Base-by-base conservation (phyloP, 53 echinoderm and acorn worm species). In the Stichopus horrens region DNA sequence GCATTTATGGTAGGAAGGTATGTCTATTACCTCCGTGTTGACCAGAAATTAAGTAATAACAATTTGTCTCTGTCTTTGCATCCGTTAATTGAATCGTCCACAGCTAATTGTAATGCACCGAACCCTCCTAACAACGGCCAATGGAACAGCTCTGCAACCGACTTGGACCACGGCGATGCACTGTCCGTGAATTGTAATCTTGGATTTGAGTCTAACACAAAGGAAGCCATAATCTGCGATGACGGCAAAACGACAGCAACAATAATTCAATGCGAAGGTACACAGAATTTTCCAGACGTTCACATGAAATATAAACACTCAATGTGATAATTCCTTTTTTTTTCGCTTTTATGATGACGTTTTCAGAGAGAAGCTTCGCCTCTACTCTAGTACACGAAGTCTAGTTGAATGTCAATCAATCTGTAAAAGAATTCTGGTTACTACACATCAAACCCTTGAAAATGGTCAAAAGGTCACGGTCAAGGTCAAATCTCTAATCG, bases 91-190 rank as follows among this genome's bases (percentile, higher is more conserved):
- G 4, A 59, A 59, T 59, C 59, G 59, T 63, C 14, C 5, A 53
- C 91, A 93, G 93, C 88, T 74, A 83, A 93, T 76, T 93, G 93
- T 56, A 74, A 75, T 1, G 58, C 78, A 57, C 93, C 93, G n/a
- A 52, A 74, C 7, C 73, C 91, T 5, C 91, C 91, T 55, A 88
- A 82, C 54, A 54, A 82, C 9, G 82, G 82, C 9, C 55, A 16
- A 8, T 82, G 82, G 82, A 55, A 82, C n/a, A 56, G n/a, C 18
- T 13, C 58, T 55, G 19, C 7, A n/a, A 22, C 6, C n/a, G 58
- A 82, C 18, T 82, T 82, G 16, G 0, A 55, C 6, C 82, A 82
- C 55, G 82, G 82, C 10, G 82, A 55, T 7, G 57, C 82, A 2
- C 21, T 82, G 18, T 14, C 55, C 18, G 82, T 57, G 18, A 16